Evolutionary conservation across 37 sponge, comb jelly and placozoan genomes (phyloP).

Genomic region (Beroe ovata): DNA sequence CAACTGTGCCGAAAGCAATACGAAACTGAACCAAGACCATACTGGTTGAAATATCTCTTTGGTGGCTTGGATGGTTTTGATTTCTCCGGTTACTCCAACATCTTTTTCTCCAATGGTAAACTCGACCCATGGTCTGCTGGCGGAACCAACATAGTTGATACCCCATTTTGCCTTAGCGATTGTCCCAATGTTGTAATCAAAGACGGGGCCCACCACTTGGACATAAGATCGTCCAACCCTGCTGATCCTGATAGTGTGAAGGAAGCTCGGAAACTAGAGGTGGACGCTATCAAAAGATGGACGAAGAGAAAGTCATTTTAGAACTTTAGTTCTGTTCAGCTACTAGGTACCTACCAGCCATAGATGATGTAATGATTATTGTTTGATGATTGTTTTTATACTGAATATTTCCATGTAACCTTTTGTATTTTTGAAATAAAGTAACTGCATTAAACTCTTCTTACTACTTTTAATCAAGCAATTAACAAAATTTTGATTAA

Average conservation of each 20-base stretch:
- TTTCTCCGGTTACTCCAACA: constrained; percentile 66
- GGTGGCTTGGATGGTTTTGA: constrained; percentile 55
- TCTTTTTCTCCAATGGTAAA: constrained; percentile 62
- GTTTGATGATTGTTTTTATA: too few relatives aligned
- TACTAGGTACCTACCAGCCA: too few relatives aligned
- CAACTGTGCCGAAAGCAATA: not conserved
- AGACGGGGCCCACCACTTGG: constrained; percentile 58
- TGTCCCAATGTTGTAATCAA: constrained; percentile 53
- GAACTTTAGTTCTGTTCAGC: too few relatives aligned
- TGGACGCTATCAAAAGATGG: constrained; percentile 48
- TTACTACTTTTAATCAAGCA: too few relatives aligned
- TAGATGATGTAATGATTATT: too few relatives aligned
- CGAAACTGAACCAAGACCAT: not conserved
- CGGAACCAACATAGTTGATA: constrained; percentile 1
- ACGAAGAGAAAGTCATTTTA: not conserved
- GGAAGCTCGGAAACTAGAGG: constrained; percentile 3
- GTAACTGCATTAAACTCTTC: too few relatives aligned
- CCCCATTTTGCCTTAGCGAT: not conserved
- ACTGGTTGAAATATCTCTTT: constrained; percentile 35
- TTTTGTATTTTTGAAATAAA: too few relatives aligned
- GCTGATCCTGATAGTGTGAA: constrained; percentile 48
- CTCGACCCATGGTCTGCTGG: constrained; percentile 68
- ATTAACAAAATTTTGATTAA: too few relatives aligned
- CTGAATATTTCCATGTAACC: too few relatives aligned
- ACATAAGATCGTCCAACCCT: constrained; percentile 12